phyloP scores from a whole-genome alignment of 30 jellyfish, hydroid and myxozoan genomes.

The Hydra vulgaris region DNA sequence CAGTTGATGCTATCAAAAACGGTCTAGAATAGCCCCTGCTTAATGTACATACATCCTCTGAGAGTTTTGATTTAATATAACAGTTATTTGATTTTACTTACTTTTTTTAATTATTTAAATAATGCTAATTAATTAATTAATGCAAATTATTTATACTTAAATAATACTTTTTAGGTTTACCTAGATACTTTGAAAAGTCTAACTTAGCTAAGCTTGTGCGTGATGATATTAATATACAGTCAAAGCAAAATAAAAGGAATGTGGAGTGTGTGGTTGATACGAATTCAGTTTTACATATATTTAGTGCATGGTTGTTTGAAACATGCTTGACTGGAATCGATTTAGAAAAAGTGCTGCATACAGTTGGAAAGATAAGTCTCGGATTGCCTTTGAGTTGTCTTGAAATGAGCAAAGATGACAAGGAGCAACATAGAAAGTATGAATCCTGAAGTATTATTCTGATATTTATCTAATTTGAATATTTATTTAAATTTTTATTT shows the following conservation, averaged over 20 bases:
- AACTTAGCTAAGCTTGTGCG: constrained; percentile 15
- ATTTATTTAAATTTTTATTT: too few relatives aligned
- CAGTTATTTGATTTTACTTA: too few relatives aligned
- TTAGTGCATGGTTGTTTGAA: constrained; percentile 95
- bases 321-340: constrained; percentile 61
- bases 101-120: too few relatives aligned
- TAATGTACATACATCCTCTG: too few relatives aligned
- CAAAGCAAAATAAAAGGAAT: constrained; percentile 5
- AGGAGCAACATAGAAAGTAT: constrained; percentile 14
- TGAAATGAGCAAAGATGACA: constrained; percentile 21
- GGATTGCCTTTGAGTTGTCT: constrained; percentile 13
- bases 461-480: background rate
- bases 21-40: too few relatives aligned
- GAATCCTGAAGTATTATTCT: background rate
- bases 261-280: constrained; percentile 42
- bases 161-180: background rate
- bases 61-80: too few relatives aligned
- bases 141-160: too few relatives aligned
- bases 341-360: constrained; percentile 34
- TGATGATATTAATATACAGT: constrained; percentile 26
- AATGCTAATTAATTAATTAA: too few relatives aligned
- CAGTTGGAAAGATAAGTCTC: constrained; percentile 37
- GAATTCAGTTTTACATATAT: constrained; percentile 66
- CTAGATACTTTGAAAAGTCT: background rate
- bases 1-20: too few relatives aligned